A percentile compares a stretch with the other conserved stretches of the same genome.
These are phyloP conservation scores for Temnothorax nylanderi DNA, from an alignment of 1,140 invertebrate species.

Conservation along the genomic window DNA sequence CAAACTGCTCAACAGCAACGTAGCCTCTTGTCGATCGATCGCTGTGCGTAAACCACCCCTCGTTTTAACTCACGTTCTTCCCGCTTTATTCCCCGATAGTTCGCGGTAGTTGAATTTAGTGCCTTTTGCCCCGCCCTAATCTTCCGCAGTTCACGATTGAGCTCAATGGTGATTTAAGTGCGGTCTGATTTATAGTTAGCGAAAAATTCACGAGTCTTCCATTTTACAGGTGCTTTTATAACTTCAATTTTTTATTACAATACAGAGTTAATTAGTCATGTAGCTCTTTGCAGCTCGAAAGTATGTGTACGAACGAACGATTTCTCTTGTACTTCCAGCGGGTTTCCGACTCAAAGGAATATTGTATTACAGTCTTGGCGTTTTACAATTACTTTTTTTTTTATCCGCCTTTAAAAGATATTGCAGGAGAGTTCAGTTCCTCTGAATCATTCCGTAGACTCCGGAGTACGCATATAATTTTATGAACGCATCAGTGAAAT, in stretches of 20 bases:
- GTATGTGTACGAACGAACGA: neutral
- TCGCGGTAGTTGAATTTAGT: slow-evolving; percentile 34
- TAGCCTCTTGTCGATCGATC: slow-evolving; percentile 22
- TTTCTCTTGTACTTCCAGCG: neutral
- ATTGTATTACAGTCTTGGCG: neutral
- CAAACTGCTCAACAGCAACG: slow-evolving; percentile 10
- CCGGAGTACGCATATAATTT: slow-evolving; percentile 23
- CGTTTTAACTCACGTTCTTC: neutral
- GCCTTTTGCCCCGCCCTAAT: neutral
- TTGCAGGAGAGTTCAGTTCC: slow-evolving; percentile 15
- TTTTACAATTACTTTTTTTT: slow-evolving; percentile 18
- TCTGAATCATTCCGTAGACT: neutral
- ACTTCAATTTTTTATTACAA: neutral
- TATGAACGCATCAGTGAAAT: slow-evolving; percentile 42
- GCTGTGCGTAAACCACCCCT: slow-evolving; percentile 34
- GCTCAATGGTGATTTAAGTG: slow-evolving; percentile 25
- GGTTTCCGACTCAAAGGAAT: neutral
- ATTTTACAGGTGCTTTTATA: neutral
- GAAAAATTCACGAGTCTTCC: neutral
- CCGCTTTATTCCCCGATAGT: slow-evolving; percentile 38
- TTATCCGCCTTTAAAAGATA: neutral
- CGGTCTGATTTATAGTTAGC: slow-evolving; percentile 11
- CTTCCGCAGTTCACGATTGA: neutral
- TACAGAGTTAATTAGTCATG: neutral
- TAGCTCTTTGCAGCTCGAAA: neutral